These are phyloP conservation scores for Phenacoccus solenopsis DNA, from an alignment of 1,140 invertebrate species.

Conservation along the genomic window DNA sequence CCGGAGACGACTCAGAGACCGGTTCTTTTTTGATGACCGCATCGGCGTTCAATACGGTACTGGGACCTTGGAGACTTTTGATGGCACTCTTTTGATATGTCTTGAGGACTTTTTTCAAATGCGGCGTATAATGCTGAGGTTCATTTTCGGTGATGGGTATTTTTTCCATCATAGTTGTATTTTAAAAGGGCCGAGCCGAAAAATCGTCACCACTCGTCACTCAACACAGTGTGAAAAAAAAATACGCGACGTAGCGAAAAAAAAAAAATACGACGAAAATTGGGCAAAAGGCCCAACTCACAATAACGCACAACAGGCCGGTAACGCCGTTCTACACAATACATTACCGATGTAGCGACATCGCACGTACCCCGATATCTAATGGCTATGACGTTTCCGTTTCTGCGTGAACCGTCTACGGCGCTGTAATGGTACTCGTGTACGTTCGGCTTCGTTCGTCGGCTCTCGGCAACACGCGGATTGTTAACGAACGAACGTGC, in stretches of 20 bases:
- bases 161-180: constrained; percentile 7
- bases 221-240: background rate
- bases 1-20: constrained; percentile 32
- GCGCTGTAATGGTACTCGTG: background rate
- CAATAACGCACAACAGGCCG: background rate
- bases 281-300: background rate
- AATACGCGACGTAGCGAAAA: background rate
- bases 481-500: background rate
- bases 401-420: background rate
- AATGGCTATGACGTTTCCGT: constrained; percentile 1
- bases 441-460: background rate
- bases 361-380: background rate
- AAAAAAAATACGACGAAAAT: background rate
- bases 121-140: constrained; percentile 45
- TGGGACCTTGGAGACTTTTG: constrained; percentile 81
- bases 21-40: constrained; percentile 18
- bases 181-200: background rate
- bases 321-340: background rate
- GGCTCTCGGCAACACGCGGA: background rate
- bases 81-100: constrained; percentile 83
- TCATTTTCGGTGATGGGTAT: background rate
- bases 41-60: constrained; percentile 36
- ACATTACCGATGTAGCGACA: background rate
- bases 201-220: background rate
- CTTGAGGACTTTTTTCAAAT: constrained; percentile 84